These are phyloP conservation scores for Leptatherina wallacei DNA, from an alignment of 2,797 vertebrate species.

Conservation along the genomic window DNA sequence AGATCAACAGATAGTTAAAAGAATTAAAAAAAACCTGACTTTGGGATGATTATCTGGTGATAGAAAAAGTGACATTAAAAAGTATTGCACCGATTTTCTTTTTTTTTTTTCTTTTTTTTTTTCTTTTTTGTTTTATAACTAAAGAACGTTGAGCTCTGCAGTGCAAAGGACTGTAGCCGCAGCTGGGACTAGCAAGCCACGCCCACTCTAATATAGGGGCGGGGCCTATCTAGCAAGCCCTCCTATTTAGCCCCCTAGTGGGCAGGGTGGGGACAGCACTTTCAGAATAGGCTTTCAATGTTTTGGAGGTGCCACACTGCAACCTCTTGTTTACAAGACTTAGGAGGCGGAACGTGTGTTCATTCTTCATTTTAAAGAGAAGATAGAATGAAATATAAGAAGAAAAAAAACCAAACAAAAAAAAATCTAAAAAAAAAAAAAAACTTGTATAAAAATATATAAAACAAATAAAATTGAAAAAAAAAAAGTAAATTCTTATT, in stretches of 20 bases:
- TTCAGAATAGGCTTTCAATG: constrained; percentile 98
- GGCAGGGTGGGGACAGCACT: constrained; percentile 94
- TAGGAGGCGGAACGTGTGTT: constrained; percentile 92
- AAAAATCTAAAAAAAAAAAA: constrained; percentile 52
- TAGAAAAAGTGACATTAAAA: constrained; percentile 82
- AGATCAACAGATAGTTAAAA: constrained; percentile 88
- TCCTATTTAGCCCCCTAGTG: constrained; percentile 55
- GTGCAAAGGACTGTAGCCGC: constrained; percentile 98
- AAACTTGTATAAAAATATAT: constrained; percentile 44
- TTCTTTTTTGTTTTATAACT: constrained; percentile 88
- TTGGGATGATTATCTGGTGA: constrained; percentile 90
- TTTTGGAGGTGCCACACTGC: constrained; percentile 91
- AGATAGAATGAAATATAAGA: constrained; percentile 69
- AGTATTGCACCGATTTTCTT: constrained; percentile 95
- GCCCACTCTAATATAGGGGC: constrained; percentile 82
- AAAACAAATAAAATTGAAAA: constrained; percentile 40
- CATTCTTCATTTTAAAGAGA: constrained; percentile 96
- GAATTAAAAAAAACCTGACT: constrained; percentile 85
- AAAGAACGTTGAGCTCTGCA: constrained; percentile 96
- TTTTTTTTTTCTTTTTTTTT: background rate
- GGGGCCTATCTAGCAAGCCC: constrained; percentile 77
- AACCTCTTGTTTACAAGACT: constrained; percentile 99
- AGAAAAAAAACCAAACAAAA: constrained; percentile 34
- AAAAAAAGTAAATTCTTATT: constrained; percentile 73
- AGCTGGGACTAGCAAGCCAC: constrained; percentile 97